phyloP scores from a whole-genome alignment of 2,888 invertebrate species.

The Melinopterus prodromus region DNA sequence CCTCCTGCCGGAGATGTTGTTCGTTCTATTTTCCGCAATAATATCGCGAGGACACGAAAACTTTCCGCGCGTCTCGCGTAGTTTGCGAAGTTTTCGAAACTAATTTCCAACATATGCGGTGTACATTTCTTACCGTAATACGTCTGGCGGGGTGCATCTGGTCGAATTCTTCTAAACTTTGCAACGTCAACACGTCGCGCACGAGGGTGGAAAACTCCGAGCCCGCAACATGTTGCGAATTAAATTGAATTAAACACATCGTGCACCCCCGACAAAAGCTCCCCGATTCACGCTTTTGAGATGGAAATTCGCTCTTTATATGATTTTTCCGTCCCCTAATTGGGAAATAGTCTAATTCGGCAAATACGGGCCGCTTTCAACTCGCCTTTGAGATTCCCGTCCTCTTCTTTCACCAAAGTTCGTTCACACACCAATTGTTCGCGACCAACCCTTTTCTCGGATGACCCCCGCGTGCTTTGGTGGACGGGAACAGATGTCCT shows the following conservation, averaged over 20 bases:
- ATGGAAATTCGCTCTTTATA: neutral
- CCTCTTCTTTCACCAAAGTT: slow-evolving; percentile 11
- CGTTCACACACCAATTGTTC: slow-evolving; percentile 16
- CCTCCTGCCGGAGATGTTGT: neutral
- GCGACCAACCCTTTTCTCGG: slow-evolving; percentile 24
- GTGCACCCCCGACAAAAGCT: neutral
- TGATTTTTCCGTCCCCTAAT: slow-evolving; percentile 10
- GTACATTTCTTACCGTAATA: neutral
- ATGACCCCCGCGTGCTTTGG: slow-evolving; percentile 17
- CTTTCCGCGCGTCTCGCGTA: neutral
- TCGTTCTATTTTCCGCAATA: neutral
- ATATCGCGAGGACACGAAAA: neutral
- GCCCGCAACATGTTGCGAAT: slow-evolving; percentile 4
- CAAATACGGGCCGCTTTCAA: slow-evolving; percentile 13
- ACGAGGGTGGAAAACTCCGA: neutral
- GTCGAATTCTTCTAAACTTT: slow-evolving; percentile 4
- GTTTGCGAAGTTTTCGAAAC: neutral
- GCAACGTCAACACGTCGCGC: neutral
- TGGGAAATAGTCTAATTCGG: slow-evolving; percentile 18
- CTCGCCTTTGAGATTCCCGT: slow-evolving; percentile 15
- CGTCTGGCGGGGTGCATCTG: neutral
- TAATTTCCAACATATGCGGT: neutral
- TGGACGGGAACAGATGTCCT: slow-evolving; percentile 21
- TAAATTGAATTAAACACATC: neutral
- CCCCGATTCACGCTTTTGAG: neutral